phyloP scores from a whole-genome alignment of 2,888 invertebrate species.

The Ennomos quercinarius region DNA sequence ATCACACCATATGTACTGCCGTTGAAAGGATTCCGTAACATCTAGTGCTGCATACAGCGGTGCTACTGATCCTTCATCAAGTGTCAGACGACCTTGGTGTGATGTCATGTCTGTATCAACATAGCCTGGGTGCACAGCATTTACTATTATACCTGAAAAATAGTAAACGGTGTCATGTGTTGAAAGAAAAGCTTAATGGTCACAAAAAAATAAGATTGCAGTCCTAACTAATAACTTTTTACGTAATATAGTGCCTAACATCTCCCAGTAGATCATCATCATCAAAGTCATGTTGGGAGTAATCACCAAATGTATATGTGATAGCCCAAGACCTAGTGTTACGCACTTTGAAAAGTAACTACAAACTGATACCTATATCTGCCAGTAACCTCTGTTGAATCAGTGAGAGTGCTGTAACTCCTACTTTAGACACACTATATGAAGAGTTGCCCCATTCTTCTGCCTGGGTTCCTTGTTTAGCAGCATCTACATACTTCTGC shows the following conservation, averaged over 20 bases:
- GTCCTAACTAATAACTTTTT: neutral
- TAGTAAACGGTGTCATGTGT: neutral
- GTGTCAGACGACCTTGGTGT: slow-evolving; percentile 86
- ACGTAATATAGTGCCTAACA: neutral
- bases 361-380: slow-evolving; percentile 56
- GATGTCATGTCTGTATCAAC: slow-evolving; percentile 92
- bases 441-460: slow-evolving; percentile 86
- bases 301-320: too few species aligned
- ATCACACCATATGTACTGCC: slow-evolving; percentile 87
- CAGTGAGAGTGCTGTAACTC: slow-evolving; percentile 87
- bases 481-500: slow-evolving; percentile 87
- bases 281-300: too few species aligned
- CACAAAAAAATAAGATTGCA: too few species aligned
- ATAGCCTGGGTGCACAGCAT: slow-evolving; percentile 91
- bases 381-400: slow-evolving; percentile 86
- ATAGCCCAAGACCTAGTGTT: too few species aligned
- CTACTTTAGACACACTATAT: slow-evolving; percentile 91
- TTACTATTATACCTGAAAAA: slow-evolving; percentile 87
- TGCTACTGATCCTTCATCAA: slow-evolving; percentile 85
- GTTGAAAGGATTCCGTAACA: slow-evolving; percentile 83
- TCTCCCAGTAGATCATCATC: too few species aligned
- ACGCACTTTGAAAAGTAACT: too few species aligned
- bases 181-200: too few species aligned
- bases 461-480: slow-evolving; percentile 64
- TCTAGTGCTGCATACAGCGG: slow-evolving; percentile 84